phyloP scores from a whole-genome alignment of 1,140 invertebrate genomes.

The Saccostrea cuccullata region DNA sequence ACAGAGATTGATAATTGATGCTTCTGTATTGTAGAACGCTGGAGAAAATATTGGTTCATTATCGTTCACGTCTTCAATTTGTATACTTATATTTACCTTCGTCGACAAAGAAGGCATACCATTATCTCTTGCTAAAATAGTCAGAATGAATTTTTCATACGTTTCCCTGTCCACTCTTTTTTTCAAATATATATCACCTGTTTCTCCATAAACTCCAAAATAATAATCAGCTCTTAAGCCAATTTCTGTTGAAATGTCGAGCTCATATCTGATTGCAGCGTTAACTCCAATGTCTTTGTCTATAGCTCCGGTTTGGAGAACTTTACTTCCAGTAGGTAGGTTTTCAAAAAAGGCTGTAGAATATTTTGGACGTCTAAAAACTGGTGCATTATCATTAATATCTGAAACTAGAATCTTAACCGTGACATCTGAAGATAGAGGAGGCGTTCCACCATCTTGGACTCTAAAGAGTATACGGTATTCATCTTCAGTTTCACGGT shows the following conservation, averaged over 20 bases:
- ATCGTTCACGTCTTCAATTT: conserved; percentile 56
- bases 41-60: conserved; percentile 59
- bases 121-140: conserved; percentile 53
- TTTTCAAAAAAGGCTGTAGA: conserved; percentile 82
- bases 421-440: conserved; percentile 20
- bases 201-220: conserved; percentile 38
- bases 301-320: conserved; percentile 85
- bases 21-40: conserved; percentile 68
- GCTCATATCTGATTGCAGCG: conserved; percentile 86
- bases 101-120: conserved; percentile 57
- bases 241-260: conserved; percentile 80
- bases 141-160: conserved; percentile 47
- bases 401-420: conserved; percentile 51
- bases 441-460: conserved; percentile 49
- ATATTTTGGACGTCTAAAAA: conserved; percentile 48
- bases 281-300: conserved; percentile 90
- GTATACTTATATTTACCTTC: conserved; percentile 56
- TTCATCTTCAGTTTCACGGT: conserved; percentile 54
- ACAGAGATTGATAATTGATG: conserved; percentile 63
- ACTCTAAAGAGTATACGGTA: conserved; percentile 52
- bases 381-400: conserved; percentile 60
- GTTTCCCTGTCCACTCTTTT: conserved; percentile 50
- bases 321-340: conserved; percentile 43
- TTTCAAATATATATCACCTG: conserved; percentile 45
- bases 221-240: conserved; percentile 76